Base-by-base conservation (phyloP, 2,888 invertebrate genomes). In the Calliopum simillimum region DNA sequence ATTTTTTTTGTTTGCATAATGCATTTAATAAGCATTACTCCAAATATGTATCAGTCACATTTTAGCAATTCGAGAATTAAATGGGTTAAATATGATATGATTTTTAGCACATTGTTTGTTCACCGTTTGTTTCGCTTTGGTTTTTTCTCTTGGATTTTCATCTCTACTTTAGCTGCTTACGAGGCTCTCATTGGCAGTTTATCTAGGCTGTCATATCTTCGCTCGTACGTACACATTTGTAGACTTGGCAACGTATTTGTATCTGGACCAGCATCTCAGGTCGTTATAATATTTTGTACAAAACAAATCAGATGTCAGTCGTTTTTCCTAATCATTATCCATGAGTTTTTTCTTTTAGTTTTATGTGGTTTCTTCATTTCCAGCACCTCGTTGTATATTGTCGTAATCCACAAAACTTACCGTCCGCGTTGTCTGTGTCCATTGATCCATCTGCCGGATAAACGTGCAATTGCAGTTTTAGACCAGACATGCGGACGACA, bases 281-380 rank as follows among this genome's bases (percentile, higher is more conserved):
- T 83, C 84, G 84, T 83, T 83, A 83, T 83, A 83, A 83, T 83
- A 83, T 83, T 83, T 83, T 81, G 83, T 82, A 78, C 74, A 76
- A 81, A 75, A 83, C 82, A 83, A 83, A 83, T 83, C 82, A 83
- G 82, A 83, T 83, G 84, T 83, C 84, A 83, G 81, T 75, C 77
- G 76, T 74, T 78, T 78, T 80, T 82, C 83, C 83, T 82, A 83
- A 83, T 83, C 82, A 81, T 81, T 83, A 79, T 79, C 76, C 75
- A 70, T 72, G 72, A 69, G 68, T 69, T 68, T 70, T 70, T 23
- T 21, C 56, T 64, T 14, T 11, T 46, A 4, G 1, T 14, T 55
- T 16, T 41, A 4, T 41, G 3, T 33, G 33, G 5, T 21, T 46
- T 3, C 2, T 25, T 5, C n/a, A 8, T 23, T 49, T 21, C n/a